Evolutionary conservation across 2,888 invertebrate species (phyloP).

Genomic region (Lymantria monacha): DNA sequence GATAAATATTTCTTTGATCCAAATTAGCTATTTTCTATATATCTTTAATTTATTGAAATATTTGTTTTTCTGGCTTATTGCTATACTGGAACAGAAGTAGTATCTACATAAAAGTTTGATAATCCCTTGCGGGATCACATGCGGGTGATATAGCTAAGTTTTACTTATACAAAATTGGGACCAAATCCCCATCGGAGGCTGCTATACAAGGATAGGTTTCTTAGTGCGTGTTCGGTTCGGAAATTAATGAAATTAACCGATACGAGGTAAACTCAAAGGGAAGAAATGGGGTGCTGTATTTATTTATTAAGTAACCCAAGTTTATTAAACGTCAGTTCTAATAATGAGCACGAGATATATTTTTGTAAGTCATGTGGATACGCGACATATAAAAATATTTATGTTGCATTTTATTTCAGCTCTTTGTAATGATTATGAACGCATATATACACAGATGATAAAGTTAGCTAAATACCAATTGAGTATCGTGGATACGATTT

Average conservation of each 20-base stretch:
- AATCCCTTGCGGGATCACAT: constrained; percentile 59
- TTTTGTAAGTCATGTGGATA: constrained; percentile 1
- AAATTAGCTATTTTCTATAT: too few relatives aligned
- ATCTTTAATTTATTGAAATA: too few relatives aligned
- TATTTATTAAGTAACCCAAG: constrained; percentile 37
- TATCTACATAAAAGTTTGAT: constrained; percentile 33
- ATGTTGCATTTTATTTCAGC: too few relatives aligned
- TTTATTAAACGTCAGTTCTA: constrained; percentile 39
- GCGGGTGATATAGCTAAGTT: constrained; percentile 66
- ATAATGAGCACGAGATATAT: constrained; percentile 26
- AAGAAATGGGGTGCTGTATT: constrained; percentile 43
- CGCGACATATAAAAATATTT: too few relatives aligned
- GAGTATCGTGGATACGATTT: too few relatives aligned
- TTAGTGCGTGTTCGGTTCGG: constrained; percentile 70
- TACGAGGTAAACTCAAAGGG: constrained; percentile 56
- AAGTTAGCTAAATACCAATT: too few relatives aligned
- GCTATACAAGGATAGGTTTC: constrained; percentile 63
- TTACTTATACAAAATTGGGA: constrained; percentile 76
- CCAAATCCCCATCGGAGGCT: constrained; percentile 72
- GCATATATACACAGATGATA: too few relatives aligned
- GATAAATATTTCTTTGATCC: too few relatives aligned
- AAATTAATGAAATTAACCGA: constrained; percentile 78
- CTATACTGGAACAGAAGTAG: background rate
- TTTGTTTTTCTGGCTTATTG: too few relatives aligned
- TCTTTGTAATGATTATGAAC: too few relatives aligned